phyloP scores from a whole-genome alignment of 1,140 invertebrate species.

The Caenorhabditis inopinata region DNA sequence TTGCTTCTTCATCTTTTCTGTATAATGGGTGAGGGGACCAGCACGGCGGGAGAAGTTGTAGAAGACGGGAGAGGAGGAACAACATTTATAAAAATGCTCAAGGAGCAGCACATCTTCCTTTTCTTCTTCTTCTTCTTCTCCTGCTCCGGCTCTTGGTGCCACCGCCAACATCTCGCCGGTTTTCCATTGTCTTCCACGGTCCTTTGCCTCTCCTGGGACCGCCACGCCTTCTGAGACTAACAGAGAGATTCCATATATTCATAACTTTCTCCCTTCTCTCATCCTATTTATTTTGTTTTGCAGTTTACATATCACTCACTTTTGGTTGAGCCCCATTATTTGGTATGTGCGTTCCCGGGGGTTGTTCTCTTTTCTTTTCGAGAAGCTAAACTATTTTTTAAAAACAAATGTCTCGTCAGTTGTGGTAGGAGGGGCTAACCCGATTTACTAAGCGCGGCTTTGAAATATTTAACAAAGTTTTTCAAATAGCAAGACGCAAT shows the following conservation, averaged over 20 bases:
- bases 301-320: not conserved
- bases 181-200: not conserved
- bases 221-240: constrained; percentile 7
- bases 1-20: constrained; percentile 31
- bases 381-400: too few relatives aligned
- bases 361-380: not conserved
- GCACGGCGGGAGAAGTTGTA: constrained; percentile 14
- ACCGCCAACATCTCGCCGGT: not conserved
- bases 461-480: not conserved
- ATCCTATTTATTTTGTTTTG: not conserved
- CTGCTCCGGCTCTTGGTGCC: not conserved
- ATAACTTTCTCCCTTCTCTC: not conserved
- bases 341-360: constrained; percentile 17
- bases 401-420: too few relatives aligned
- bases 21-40: constrained; percentile 29
- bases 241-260: constrained; percentile 27
- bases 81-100: constrained; percentile 31
- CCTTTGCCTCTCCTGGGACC: constrained; percentile 20
- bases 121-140: not conserved
- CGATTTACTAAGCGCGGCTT: not conserved
- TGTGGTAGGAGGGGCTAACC: constrained; percentile 7
- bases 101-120: constrained; percentile 20
- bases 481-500: not conserved
- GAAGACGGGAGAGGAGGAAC: constrained; percentile 5
- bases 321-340: not conserved